A percentile compares a stretch with the other conserved stretches of the same genome.
Evolutionary conservation across 2,888 invertebrate genomes (phyloP).

Genomic region (Sphecodes monilicornis): DNA sequence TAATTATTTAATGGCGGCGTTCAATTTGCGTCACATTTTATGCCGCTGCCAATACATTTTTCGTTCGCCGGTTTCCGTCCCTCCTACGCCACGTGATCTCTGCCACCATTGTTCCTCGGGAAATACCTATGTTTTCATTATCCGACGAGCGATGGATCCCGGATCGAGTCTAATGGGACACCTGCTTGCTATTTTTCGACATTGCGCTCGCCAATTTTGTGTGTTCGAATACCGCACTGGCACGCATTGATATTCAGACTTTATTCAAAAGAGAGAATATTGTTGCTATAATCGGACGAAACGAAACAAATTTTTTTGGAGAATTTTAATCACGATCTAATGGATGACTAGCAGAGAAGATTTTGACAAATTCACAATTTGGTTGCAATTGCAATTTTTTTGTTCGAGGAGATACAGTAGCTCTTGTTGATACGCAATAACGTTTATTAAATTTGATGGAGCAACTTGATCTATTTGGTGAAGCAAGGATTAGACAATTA

Average conservation of each 20-base stretch:
- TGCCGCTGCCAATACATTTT: constrained; percentile 45
- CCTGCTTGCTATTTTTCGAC: not conserved
- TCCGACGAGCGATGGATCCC: constrained; percentile 33
- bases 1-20: constrained; percentile 74
- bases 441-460: no score
- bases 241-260: not conserved
- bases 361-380: no score
- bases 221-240: not conserved
- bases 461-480: no score
- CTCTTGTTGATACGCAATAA: no score
- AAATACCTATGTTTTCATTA: constrained; percentile 21
- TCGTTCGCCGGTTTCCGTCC: constrained; percentile 19
- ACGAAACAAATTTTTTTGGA: not conserved
- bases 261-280: not conserved
- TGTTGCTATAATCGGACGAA: not conserved
- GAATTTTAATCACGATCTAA: no score
- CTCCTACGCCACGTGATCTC: constrained; percentile 13
- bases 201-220: not conserved
- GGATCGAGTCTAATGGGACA: constrained; percentile 32
- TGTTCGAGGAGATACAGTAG: no score
- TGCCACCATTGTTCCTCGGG: constrained; percentile 34
- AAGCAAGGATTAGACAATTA: no score
- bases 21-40: constrained; percentile 69
- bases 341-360: no score
- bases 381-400: no score